phyloP scores from a whole-genome alignment of 2,113 vertebrate species.

The Osmerus mordax region DNA sequence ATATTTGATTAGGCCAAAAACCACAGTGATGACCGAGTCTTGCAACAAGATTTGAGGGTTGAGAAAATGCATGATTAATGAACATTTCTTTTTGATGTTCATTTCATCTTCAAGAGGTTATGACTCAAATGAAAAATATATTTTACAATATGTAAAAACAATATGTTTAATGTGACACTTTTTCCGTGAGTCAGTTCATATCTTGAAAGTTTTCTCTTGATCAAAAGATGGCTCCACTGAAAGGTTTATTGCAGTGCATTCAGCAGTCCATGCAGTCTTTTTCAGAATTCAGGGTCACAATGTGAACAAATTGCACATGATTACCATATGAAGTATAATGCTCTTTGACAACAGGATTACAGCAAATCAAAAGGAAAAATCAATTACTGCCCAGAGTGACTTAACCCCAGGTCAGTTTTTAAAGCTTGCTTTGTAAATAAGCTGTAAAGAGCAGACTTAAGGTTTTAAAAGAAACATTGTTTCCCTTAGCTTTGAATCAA shows the following conservation, averaged over 20 bases:
- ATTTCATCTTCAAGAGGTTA: constrained; percentile 21
- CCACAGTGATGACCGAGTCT: constrained; percentile 43
- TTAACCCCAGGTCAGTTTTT: not conserved
- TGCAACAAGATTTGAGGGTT: constrained; percentile 43
- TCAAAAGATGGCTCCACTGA: not conserved
- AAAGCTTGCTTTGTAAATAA: not conserved
- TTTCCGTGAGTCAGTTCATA: not conserved
- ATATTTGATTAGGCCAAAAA: constrained; percentile 68
- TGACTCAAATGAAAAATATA: not conserved
- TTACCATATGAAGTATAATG: not conserved
- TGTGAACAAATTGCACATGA: constrained; percentile 2
- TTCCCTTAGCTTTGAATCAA: not conserved
- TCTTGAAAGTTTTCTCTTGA: not conserved
- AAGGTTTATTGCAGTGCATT: not conserved
- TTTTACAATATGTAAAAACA: not conserved
- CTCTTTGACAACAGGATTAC: constrained; percentile 14
- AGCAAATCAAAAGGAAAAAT: constrained; percentile 1
- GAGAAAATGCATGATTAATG: constrained; percentile 45
- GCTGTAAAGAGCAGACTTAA: not conserved
- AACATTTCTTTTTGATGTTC: constrained; percentile 16
- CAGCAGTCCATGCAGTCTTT: not conserved
- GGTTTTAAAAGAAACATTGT: not conserved
- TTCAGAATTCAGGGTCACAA: not conserved
- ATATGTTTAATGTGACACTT: not conserved
- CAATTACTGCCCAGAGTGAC: not conserved